Base-by-base conservation (phyloP, 2,113 vertebrate genomes). In the Cinclus mexicanus region DNA sequence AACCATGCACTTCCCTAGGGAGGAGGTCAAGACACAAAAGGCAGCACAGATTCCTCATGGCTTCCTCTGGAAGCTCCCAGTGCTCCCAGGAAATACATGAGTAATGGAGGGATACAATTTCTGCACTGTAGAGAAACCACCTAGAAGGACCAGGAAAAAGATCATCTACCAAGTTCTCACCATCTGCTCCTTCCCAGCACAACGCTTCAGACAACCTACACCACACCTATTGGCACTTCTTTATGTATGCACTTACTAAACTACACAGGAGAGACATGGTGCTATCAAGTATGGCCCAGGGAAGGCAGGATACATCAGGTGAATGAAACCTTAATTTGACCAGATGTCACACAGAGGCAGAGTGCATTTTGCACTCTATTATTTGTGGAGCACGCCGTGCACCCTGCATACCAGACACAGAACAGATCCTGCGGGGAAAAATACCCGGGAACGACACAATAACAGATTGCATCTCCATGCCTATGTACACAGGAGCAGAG, bases 391-490 rank as follows among this genome's bases (percentile, higher is more conserved):
- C 11, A 55, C 0, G 3, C 79, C 1, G 0, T 33, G 55, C 55
- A 65, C 33, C 63, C 79, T 33, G 42, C 8, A 11, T 76, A 61
- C 75, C 76, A 77, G 93, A 85, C 79, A 65, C 6, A 1, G 83
- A 76, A 74, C 79, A 63, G 88, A 87, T 83, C 92, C 91, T 29
- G 64, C 4, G 0, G 95, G 89, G 63, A 50, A 79, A 92, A 59
- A 46, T 31, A 83, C 12, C 83, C 7, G 0, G 64, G 82, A 93
- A 89, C 0, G 0, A 63, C 80, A 93, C 56, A 75, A 2, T 70
- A 93, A 93, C 91, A 96, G 89, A 92, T 68, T 93, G 90, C 79
- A 90, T 77, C 83, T 89, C 87, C 91, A 89, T 71, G 89, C 80
- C 83, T 78, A 2, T 11, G 29, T 74, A 87, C 47, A 70, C 60